Conservation (phyloP, 2,888 invertebrate genomes). For the Odiellus spinosus region DNA sequence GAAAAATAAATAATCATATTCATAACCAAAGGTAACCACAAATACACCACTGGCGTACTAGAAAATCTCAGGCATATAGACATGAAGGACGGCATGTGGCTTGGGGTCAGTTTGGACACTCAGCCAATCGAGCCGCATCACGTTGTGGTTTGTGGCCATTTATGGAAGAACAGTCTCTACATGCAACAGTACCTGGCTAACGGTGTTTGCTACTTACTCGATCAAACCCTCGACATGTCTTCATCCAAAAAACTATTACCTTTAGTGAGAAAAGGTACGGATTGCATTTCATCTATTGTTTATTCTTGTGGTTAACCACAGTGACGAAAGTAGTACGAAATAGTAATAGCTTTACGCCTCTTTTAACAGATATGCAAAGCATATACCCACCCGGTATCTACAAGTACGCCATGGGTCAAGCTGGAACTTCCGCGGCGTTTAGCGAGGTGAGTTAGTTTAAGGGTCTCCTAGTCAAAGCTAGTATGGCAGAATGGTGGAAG, state of each 20-base stretch:
- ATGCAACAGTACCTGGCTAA: conserved; percentile 6
- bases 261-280: conserved; percentile 8
- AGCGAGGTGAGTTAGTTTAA: conserved; percentile 14
- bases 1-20: no score
- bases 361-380: conserved; percentile 10
- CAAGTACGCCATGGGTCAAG: conserved; percentile 13
- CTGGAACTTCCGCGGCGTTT: conserved; percentile 12
- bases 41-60: background rate
- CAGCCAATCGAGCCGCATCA: conserved; percentile 1
- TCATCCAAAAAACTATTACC: background rate
- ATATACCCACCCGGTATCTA: conserved; percentile 8
- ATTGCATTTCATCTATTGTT: background rate
- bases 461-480: no score
- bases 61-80: conserved; percentile 7
- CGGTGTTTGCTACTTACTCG: background rate
- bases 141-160: conserved; percentile 10
- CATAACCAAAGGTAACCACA: background rate
- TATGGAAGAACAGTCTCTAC: conserved; percentile 14
- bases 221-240: background rate
- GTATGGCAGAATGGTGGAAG: no score
- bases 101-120: conserved; percentile 15
- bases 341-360: background rate
- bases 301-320: background rate
- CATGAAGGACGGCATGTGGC: conserved; percentile 15
- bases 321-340: background rate